Conservation (phyloP, 2,888 invertebrate genomes). For the Apodemia duryi region DNA sequence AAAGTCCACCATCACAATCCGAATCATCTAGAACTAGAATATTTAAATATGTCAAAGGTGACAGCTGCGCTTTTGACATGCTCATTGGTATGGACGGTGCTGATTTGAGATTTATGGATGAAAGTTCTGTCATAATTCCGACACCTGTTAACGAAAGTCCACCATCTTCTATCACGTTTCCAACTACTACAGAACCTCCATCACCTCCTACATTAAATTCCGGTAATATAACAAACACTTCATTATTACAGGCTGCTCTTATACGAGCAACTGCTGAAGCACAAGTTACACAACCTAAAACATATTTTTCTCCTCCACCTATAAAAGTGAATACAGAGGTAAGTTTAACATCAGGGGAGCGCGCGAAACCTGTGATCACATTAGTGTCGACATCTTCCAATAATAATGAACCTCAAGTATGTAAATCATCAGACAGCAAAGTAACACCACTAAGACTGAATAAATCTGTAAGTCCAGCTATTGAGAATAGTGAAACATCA, state of each 20-base stretch:
- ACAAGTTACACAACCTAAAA: constrained; percentile 64
- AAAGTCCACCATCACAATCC: constrained; percentile 80
- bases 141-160: constrained; percentile 90
- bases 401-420: constrained; percentile 59
- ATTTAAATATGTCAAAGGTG: constrained; percentile 76
- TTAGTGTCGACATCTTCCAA: constrained; percentile 77
- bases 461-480: constrained; percentile 62
- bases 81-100: constrained; percentile 89
- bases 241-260: constrained; percentile 85
- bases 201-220: constrained; percentile 77
- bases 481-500: constrained; percentile 70
- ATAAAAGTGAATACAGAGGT: constrained; percentile 87
- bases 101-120: constrained; percentile 95
- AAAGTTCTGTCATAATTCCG: constrained; percentile 90
- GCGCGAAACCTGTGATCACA: constrained; percentile 81
- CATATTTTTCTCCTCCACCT: constrained; percentile 59
- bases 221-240: constrained; percentile 78
- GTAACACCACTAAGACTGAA: constrained; percentile 57
- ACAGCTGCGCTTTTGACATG: constrained; percentile 85
- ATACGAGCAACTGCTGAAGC: constrained; percentile 83
- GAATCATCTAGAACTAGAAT: constrained; percentile 77
- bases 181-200: constrained; percentile 80
- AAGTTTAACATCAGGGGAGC: constrained; percentile 80
- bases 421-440: constrained; percentile 59
- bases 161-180: constrained; percentile 82